A percentile compares a stretch with the other conserved stretches of the same genome.
Conservation (phyloP, 2,113 vertebrate genomes). For the Phalacrocorax aristotelis region DNA sequence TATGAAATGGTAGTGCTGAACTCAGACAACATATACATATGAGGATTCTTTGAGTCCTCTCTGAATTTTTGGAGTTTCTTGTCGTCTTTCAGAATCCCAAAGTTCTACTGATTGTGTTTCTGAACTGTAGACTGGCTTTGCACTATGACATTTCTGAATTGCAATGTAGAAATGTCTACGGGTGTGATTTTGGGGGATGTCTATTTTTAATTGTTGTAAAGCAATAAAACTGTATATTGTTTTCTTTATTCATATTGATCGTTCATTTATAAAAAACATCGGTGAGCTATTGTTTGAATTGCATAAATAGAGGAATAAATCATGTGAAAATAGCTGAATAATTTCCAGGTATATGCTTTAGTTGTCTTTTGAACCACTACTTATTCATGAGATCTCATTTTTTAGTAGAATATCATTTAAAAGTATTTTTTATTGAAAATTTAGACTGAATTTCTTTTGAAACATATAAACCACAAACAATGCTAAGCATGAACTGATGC, state of each 20-base stretch:
- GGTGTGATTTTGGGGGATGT: neutral
- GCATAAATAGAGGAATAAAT: neutral
- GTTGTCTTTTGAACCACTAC: neutral
- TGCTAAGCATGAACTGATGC: rapidly evolving
- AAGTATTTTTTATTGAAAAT: neutral
- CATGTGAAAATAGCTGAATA: neutral
- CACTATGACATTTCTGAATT: neutral
- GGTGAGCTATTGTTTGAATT: neutral
- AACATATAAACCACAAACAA: neutral
- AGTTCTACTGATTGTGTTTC: neutral
- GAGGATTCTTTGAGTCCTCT: neutral
- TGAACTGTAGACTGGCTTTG: neutral
- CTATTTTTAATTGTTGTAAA: neutral
- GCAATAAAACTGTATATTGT: neutral
- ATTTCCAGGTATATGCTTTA: neutral
- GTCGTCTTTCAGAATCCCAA: neutral
- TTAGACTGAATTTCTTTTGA: neutral
- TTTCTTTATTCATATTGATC: neutral
- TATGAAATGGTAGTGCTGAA: rapidly evolving
- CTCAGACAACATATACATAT: neutral
- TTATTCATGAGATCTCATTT: neutral
- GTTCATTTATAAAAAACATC: neutral
- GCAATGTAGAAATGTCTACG: neutral
- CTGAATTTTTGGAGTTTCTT: neutral
- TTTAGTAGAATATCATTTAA: neutral